A percentile compares a stretch with the other conserved stretches of the same genome.
phyloP scores from a whole-genome alignment of 2,888 invertebrate species.

The Melieria picta region DNA sequence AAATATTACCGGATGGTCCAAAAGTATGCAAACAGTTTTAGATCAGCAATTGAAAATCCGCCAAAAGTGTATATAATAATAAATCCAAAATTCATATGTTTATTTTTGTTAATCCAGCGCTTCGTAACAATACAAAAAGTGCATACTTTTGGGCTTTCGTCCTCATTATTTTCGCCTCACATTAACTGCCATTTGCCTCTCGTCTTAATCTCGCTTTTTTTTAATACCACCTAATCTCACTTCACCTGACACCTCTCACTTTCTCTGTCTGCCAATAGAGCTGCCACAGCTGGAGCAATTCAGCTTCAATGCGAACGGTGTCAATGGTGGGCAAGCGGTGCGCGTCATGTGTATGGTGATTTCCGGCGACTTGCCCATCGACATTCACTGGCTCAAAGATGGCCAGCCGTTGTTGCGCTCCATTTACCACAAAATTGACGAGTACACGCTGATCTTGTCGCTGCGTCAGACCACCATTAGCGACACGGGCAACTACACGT shows the following conservation, averaged over 20 bases:
- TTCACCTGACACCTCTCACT: background rate
- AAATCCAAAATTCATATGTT: too few species aligned
- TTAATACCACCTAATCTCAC: too few species aligned
- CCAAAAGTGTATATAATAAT: too few species aligned
- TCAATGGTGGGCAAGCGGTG: slow-evolving; percentile 68
- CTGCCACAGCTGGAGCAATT: slow-evolving; percentile 69
- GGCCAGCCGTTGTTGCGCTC: slow-evolving; percentile 62
- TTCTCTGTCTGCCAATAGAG: slow-evolving; percentile 53
- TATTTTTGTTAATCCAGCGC: background rate
- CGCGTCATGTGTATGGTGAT: slow-evolving; percentile 74
- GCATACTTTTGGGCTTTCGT: background rate
- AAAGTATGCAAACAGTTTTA: too few species aligned
- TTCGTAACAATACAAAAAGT: background rate
- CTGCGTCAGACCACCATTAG: slow-evolving; percentile 65
- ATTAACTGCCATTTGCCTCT: background rate
- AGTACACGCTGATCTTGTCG: slow-evolving; percentile 67
- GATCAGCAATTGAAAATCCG: too few species aligned
- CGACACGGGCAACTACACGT: slow-evolving; percentile 70
- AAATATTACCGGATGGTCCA: too few species aligned
- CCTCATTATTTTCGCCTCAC: background rate
- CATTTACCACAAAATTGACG: slow-evolving; percentile 67
- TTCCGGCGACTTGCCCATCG: slow-evolving; percentile 83
- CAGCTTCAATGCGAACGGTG: slow-evolving; percentile 67
- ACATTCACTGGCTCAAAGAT: slow-evolving; percentile 74
- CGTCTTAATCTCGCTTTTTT: background rate